Evolutionary conservation across 2,888 invertebrate genomes (phyloP).

Genomic region (Colostygia pectinataria): DNA sequence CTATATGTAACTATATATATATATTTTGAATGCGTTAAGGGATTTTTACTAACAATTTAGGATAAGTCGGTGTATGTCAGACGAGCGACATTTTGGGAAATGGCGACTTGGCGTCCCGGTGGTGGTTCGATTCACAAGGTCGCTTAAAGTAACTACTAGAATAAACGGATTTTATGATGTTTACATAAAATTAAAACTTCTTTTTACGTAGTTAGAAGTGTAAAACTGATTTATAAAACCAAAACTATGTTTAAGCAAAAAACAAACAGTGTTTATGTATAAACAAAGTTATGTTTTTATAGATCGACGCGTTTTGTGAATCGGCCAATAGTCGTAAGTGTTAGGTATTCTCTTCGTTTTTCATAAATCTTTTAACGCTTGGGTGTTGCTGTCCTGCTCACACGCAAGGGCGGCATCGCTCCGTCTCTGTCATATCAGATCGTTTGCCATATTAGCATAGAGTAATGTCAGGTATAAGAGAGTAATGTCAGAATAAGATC

Average conservation of each 20-base stretch:
- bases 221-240: no score
- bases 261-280: neutral
- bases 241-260: no score
- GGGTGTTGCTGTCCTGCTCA: constrained; percentile 47
- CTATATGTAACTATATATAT: constrained; percentile 71
- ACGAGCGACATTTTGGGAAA: constrained; percentile 46
- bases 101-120: constrained; percentile 46
- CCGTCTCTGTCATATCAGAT: constrained; percentile 71
- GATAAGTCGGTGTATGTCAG: constrained; percentile 72
- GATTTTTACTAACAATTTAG: constrained; percentile 81
- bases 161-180: no score
- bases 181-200: no score
- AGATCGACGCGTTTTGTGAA: constrained; percentile 16
- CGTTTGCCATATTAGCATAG: constrained; percentile 79
- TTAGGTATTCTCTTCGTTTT: constrained; percentile 52
- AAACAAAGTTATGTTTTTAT: constrained; percentile 4
- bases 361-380: constrained; percentile 34
- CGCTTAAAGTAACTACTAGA: neutral
- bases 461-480: constrained; percentile 51
- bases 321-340: constrained; percentile 41
- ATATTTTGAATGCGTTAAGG: constrained; percentile 82
- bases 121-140: constrained; percentile 19
- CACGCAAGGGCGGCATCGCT: constrained; percentile 43
- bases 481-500: constrained; percentile 47
- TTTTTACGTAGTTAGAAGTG: no score